Conservation (phyloP, 2,888 invertebrate genomes). For the Lycaena phlaeas region DNA sequence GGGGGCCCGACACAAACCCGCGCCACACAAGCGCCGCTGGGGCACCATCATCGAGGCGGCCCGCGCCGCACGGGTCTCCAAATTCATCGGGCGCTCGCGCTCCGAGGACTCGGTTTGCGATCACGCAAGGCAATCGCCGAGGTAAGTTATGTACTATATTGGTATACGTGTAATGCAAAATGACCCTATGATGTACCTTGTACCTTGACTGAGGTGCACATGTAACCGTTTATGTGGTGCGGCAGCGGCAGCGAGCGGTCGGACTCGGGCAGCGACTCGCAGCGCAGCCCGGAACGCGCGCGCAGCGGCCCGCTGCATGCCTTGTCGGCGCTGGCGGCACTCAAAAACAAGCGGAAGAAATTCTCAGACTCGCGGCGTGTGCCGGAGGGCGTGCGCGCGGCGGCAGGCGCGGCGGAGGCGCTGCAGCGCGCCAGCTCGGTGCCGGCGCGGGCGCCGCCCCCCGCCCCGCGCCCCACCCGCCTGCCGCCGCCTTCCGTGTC, state of each 20-base stretch:
- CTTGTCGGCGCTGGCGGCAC: slow-evolving; percentile 78
- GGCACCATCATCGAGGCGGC: slow-evolving; percentile 91
- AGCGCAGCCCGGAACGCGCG: slow-evolving; percentile 69
- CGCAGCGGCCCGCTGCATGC: slow-evolving; percentile 48
- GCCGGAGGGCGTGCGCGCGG: slow-evolving; percentile 38
- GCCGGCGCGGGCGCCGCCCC: slow-evolving; percentile 50
- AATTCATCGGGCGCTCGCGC: slow-evolving; percentile 82
- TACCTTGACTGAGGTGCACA: too few relatives aligned
- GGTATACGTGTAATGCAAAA: too few relatives aligned
- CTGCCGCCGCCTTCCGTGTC: slow-evolving; percentile 29
- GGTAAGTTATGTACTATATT: too few relatives aligned
- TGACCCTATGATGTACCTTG: too few relatives aligned
- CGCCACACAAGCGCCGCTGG: slow-evolving; percentile 84
- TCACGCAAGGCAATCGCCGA: slow-evolving; percentile 70
- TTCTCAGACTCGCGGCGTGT: slow-evolving; percentile 82
- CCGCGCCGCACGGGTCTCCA: slow-evolving; percentile 83
- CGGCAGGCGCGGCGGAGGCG: slow-evolving; percentile 28
- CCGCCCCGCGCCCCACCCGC: slow-evolving; percentile 33
- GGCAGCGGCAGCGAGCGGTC: slow-evolving; percentile 77
- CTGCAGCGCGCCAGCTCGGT: slow-evolving; percentile 45
- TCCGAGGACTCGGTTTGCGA: slow-evolving; percentile 88
- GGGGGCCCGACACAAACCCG: slow-evolving; percentile 56
- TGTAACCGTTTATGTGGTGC: too few relatives aligned
- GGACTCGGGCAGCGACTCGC: slow-evolving; percentile 80
- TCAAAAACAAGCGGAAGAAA: slow-evolving; percentile 86